Conservation (phyloP, 2,113 vertebrate species). For the Ceyx melanurus region DNA sequence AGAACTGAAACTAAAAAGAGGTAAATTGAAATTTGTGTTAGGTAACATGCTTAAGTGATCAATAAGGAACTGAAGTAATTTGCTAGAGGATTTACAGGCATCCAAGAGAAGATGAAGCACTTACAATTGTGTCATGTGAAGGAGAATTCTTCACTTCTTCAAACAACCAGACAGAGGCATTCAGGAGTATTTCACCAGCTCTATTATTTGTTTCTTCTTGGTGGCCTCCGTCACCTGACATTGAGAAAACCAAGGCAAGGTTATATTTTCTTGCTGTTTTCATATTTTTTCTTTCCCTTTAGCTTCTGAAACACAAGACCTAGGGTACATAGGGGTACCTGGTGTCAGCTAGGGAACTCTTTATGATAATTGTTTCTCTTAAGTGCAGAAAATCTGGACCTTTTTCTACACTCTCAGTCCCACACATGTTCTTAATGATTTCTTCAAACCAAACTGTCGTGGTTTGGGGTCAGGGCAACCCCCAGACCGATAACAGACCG, state of each 20-base stretch:
- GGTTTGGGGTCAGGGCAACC: too few species aligned
- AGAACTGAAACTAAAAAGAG: background rate
- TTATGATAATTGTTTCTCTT: background rate
- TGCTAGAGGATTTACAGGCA: background rate
- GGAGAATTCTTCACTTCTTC: background rate
- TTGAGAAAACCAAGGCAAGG: background rate
- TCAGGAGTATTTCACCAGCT: background rate
- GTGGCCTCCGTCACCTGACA: background rate
- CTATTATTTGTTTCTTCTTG: background rate
- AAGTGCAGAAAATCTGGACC: background rate
- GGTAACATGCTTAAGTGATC: background rate
- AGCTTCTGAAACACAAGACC: background rate
- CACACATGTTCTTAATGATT: background rate
- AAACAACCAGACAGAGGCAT: background rate
- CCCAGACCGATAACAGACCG: too few species aligned
- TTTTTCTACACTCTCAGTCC: background rate
- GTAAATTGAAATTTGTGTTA: background rate
- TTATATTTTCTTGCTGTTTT: background rate
- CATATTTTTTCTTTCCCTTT: background rate
- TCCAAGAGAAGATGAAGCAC: background rate
- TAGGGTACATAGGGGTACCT: background rate
- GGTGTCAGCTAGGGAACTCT: background rate
- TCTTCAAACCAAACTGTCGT: too few species aligned
- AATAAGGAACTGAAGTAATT: background rate
- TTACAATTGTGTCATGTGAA: background rate